phyloP scores from a whole-genome alignment of 2,797 vertebrate genomes.

The Molothrus aeneus region DNA sequence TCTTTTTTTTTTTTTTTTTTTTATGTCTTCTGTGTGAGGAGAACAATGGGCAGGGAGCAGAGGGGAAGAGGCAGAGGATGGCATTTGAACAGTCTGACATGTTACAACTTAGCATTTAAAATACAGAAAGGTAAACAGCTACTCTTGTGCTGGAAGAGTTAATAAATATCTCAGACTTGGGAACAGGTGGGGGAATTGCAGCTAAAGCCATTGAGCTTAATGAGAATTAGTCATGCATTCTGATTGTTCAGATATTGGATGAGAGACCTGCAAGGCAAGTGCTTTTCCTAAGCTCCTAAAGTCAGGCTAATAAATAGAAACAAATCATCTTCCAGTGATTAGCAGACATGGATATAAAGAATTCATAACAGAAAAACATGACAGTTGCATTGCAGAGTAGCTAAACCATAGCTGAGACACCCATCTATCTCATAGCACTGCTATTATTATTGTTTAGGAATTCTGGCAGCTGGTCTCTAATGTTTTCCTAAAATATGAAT shows the following conservation, averaged over 20 bases:
- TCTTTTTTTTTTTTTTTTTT: neutral
- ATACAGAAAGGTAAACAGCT: neutral
- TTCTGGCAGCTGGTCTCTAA: neutral
- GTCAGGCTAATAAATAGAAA: conserved; percentile 42
- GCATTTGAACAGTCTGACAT: neutral
- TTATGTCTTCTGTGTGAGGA: neutral
- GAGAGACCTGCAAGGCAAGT: conserved; percentile 53
- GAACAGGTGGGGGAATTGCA: conserved; percentile 52
- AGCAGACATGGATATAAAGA: neutral
- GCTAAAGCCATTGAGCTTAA: conserved; percentile 32
- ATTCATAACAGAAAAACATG: neutral
- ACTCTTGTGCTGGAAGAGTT: conserved; percentile 1
- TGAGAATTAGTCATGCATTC: conserved; percentile 36
- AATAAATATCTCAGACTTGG: conserved; percentile 14
- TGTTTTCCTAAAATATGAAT: neutral
- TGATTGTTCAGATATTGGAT: conserved; percentile 28
- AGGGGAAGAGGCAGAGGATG: neutral
- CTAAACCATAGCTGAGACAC: neutral
- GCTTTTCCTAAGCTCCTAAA: conserved; percentile 45
- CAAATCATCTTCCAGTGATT: conserved; percentile 41
- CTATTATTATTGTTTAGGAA: neutral
- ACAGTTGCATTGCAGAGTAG: neutral
- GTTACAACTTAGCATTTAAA: neutral
- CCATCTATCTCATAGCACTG: neutral
- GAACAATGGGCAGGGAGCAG: neutral